Conservation (phyloP, 2,113 vertebrate genomes). For the Cryptomyrus ogoouensis region DNA sequence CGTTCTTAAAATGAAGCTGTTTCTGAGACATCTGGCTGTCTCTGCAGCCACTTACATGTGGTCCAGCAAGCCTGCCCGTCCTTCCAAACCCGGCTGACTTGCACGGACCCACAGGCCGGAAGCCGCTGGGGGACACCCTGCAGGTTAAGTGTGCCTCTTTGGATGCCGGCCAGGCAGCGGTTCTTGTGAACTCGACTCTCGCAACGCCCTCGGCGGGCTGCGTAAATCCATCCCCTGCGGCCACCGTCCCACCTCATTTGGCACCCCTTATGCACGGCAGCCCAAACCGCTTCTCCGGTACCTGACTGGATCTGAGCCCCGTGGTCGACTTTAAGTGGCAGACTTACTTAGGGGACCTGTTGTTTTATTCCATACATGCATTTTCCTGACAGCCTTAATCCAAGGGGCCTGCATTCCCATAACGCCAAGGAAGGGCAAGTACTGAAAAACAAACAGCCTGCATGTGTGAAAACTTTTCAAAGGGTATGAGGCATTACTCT, state of each 20-base stretch:
- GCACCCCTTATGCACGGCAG: not conserved
- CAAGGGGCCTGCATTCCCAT: not conserved
- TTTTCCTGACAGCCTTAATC: not conserved
- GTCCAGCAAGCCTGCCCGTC: not conserved
- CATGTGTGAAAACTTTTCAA: not conserved
- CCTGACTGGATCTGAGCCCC: not conserved
- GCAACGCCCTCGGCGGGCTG: not conserved
- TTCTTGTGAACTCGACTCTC: not conserved
- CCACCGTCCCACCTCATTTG: not conserved
- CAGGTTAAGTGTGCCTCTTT: not conserved
- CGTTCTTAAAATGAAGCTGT: not conserved
- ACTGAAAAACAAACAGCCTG: not conserved
- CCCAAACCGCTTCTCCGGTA: not conserved
- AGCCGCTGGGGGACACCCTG: not conserved
- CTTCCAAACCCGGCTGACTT: not conserved
- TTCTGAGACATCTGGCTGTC: not conserved
- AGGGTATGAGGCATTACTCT: not conserved
- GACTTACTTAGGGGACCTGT: not conserved
- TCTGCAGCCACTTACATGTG: not conserved
- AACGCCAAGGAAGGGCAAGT: not conserved
- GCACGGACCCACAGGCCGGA: not conserved
- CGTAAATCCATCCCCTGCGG: not conserved
- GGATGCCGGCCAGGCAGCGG: not conserved
- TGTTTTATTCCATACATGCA: not conserved
- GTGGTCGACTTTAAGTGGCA: not conserved